Conservation (phyloP, 2,888 invertebrate genomes). For the Limnephilus auricula region DNA sequence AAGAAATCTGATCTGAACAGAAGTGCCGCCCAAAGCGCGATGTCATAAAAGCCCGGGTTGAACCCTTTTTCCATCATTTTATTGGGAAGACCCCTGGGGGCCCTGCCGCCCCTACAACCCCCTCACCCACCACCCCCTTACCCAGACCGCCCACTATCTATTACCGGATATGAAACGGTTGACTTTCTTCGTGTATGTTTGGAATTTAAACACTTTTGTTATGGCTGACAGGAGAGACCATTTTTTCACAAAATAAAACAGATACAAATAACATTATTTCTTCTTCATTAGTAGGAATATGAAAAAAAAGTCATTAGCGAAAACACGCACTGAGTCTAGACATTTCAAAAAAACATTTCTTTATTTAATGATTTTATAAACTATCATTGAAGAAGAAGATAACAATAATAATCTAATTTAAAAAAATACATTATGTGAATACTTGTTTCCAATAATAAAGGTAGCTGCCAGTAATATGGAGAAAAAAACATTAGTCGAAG, state of each 20-base stretch:
- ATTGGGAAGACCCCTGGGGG: slow-evolving; percentile 53
- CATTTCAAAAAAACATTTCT: too few species aligned
- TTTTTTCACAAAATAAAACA: background rate
- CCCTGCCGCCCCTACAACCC: background rate
- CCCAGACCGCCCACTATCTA: slow-evolving; percentile 32
- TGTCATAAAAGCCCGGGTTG: slow-evolving; percentile 53
- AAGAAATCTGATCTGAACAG: slow-evolving; percentile 24
- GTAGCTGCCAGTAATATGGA: too few species aligned
- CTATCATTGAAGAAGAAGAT: too few species aligned
- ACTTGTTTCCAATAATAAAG: too few species aligned
- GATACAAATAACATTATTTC: background rate
- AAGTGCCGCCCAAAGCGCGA: slow-evolving; percentile 46
- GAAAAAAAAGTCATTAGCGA: too few species aligned
- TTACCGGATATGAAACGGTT: slow-evolving; percentile 47
- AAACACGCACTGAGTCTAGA: too few species aligned
- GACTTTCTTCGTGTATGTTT: slow-evolving; percentile 41
- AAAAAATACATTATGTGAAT: too few species aligned
- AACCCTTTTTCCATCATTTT: slow-evolving; percentile 65
- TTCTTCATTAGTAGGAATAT: too few species aligned
- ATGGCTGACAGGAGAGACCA: background rate
- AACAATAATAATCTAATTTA: too few species aligned
- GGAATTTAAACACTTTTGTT: slow-evolving; percentile 41
- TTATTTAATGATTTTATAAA: too few species aligned
- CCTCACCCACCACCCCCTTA: background rate
- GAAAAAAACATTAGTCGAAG: too few species aligned